Evolutionary conservation across 1,140 invertebrate species (phyloP).

Genomic region (Galleria mellonella): DNA sequence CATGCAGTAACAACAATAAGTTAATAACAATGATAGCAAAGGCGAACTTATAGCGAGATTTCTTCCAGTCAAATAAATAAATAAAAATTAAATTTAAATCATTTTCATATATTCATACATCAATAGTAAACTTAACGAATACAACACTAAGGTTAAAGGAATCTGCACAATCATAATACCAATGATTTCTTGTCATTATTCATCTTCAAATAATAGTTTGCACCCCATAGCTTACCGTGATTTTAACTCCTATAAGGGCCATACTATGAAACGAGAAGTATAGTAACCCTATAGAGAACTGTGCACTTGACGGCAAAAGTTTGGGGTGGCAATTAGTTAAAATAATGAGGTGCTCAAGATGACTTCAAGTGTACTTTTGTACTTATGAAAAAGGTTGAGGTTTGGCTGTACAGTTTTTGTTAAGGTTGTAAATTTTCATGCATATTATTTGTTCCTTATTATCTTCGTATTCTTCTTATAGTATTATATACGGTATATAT

Average conservation of each 20-base stretch:
- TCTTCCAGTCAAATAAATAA: no score
- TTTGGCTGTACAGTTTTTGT: no score
- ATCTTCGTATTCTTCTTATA: no score
- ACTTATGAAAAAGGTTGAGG: no score
- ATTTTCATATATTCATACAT: slow-evolving; percentile 23
- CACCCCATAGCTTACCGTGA: slow-evolving; percentile 60
- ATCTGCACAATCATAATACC: slow-evolving; percentile 62
- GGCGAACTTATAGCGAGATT: no score
- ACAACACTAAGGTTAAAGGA: slow-evolving; percentile 43
- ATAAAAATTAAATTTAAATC: no score
- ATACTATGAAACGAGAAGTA: slow-evolving; percentile 7
- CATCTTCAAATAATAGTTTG: slow-evolving; percentile 70
- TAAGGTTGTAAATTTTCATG: no score
- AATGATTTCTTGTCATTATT: slow-evolving; percentile 60
- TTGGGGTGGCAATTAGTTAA: slow-evolving; percentile 1
- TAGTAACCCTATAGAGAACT: background rate
- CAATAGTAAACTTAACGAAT: slow-evolving; percentile 46
- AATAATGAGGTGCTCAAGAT: background rate
- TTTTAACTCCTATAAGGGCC: slow-evolving; percentile 42
- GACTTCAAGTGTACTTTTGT: no score
- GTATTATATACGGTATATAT: no score
- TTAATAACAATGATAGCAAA: no score
- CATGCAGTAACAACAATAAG: no score
- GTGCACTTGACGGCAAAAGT: slow-evolving; percentile 4
- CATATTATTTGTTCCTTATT: no score